phyloP scores from a whole-genome alignment of 2,888 invertebrate species.

The Harpagoxenus sublaevis region DNA sequence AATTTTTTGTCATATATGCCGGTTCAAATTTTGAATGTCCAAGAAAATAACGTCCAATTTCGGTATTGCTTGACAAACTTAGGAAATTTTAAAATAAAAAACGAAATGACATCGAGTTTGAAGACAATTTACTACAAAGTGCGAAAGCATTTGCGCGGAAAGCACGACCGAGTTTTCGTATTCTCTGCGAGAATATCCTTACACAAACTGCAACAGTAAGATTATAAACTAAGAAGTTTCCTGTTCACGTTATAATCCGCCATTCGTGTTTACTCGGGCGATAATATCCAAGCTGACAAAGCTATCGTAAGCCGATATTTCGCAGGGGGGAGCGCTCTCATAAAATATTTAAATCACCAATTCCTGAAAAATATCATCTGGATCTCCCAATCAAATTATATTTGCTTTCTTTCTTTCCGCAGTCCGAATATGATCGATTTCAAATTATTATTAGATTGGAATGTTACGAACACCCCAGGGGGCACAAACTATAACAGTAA shows the following conservation, averaged over 20 bases:
- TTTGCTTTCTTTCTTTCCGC: not conserved
- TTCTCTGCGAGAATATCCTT: conserved; percentile 53
- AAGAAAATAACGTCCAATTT: not conserved
- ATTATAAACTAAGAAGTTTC: conserved; percentile 72
- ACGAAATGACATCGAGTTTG: conserved; percentile 23
- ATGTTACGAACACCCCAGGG: too few species aligned
- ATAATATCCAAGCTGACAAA: conserved; percentile 48
- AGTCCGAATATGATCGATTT: not conserved
- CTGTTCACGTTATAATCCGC: conserved; percentile 62
- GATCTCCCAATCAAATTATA: not conserved
- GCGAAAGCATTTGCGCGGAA: conserved; percentile 27
- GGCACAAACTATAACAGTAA: conserved; percentile 56
- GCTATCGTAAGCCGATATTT: conserved; percentile 28
- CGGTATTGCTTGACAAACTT: not conserved
- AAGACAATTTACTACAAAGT: conserved; percentile 38
- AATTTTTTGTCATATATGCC: too few species aligned
- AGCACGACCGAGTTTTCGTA: conserved; percentile 54
- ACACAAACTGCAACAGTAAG: conserved; percentile 60
- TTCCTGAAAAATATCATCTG: not conserved
- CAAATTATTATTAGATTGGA: not conserved
- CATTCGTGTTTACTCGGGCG: conserved; percentile 50
- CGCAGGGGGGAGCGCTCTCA: not conserved
- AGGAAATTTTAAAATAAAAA: conserved; percentile 3
- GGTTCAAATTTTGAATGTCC: not conserved
- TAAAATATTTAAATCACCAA: conserved; percentile 10